Evolutionary conservation across 2,113 vertebrate species (phyloP).

Genomic region (Istiophorus platypterus): DNA sequence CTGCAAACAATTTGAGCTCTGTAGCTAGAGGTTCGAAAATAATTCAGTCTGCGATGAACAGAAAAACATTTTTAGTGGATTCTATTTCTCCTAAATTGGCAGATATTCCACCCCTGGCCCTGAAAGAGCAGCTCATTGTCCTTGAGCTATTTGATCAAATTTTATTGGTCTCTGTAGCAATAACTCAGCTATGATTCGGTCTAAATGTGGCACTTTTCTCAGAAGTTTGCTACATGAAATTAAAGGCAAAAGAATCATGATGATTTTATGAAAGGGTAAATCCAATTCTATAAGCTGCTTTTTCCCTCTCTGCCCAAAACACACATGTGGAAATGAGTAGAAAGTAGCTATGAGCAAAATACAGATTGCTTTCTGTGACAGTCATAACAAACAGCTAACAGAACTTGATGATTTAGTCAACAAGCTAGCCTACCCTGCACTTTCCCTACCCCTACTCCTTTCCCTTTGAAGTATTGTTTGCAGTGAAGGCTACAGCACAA

Average conservation of each 20-base stretch:
- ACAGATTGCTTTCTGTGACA: background rate
- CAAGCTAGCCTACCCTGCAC: slow-evolving; percentile 49
- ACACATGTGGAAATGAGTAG: background rate
- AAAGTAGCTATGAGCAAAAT: slow-evolving; percentile 9
- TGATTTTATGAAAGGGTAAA: background rate
- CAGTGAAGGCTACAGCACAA: slow-evolving; percentile 60
- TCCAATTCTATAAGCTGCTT: background rate
- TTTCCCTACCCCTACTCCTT: slow-evolving; percentile 52
- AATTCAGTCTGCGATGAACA: background rate
- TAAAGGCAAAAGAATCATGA: background rate
- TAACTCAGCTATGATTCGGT: background rate
- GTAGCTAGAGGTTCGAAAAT: background rate
- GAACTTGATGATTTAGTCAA: slow-evolving; percentile 10
- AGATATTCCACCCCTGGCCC: slow-evolving; percentile 2
- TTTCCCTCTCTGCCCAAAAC: slow-evolving; percentile 12
- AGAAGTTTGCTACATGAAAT: background rate
- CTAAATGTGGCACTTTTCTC: background rate
- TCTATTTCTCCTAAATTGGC: background rate
- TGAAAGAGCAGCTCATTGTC: slow-evolving; percentile 8
- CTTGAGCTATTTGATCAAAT: slow-evolving; percentile 13
- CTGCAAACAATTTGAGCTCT: background rate
- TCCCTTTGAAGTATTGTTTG: slow-evolving; percentile 48
- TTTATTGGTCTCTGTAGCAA: slow-evolving; percentile 2
- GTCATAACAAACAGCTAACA: slow-evolving; percentile 5
- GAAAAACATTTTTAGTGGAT: background rate